These are phyloP conservation scores for Chrysina gloriosa DNA, from an alignment of 2,888 invertebrate species.

Conservation along the genomic window DNA sequence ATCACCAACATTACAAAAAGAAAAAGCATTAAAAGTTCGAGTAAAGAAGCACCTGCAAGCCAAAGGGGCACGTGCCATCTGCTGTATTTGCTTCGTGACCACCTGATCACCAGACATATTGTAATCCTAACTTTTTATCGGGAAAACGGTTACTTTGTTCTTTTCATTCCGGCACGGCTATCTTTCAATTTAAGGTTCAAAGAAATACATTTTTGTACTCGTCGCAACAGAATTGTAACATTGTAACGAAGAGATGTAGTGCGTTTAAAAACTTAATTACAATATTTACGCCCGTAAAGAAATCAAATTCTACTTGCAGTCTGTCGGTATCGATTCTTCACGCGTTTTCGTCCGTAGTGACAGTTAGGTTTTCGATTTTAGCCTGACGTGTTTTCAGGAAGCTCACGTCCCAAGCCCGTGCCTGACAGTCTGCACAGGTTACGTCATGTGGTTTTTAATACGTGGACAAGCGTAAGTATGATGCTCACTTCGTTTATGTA, in stretches of 20 bases:
- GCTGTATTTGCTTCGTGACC: constrained; percentile 45
- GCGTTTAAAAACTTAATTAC: no score
- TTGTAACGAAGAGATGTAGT: no score
- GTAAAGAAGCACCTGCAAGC: constrained; percentile 49
- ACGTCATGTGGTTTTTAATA: constrained; percentile 19
- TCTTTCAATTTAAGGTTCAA: neutral
- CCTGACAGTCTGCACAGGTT: constrained; percentile 36
- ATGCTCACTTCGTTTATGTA: constrained; percentile 8
- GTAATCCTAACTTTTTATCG: neutral
- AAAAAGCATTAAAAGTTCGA: constrained; percentile 25
- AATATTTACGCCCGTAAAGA: no score
- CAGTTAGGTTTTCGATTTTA: constrained; percentile 26
- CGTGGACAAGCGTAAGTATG: neutral
- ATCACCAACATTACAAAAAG: no score
- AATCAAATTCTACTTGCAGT: no score
- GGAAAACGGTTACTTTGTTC: neutral
- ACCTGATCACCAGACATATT: constrained; percentile 42
- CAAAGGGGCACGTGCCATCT: constrained; percentile 50
- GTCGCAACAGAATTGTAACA: no score
- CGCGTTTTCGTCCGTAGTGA: neutral
- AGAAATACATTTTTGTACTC: no score
- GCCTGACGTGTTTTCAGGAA: constrained; percentile 45
- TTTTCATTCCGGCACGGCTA: no score
- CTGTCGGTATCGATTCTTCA: no score
- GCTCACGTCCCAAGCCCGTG: constrained; percentile 46